Conservation (phyloP, 64 coral and sea anemone genomes). For the Pachyseris speciosa region DNA sequence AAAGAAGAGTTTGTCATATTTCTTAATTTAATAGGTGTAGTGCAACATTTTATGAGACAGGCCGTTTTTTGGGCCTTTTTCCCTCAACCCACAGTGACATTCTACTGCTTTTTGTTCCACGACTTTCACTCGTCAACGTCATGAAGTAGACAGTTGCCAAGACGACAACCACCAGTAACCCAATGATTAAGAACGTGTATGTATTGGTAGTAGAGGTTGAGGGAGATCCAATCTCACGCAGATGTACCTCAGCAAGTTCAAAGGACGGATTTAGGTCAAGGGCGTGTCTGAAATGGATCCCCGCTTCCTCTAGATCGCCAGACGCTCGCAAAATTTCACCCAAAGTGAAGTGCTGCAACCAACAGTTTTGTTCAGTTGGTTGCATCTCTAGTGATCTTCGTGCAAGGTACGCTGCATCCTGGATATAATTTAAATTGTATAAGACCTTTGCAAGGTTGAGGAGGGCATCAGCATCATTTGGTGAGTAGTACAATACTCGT, state of each 20-base stretch:
- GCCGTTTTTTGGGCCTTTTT: conserved; percentile 81
- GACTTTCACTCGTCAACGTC: conserved; percentile 81
- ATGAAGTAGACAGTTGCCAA: conserved; percentile 94
- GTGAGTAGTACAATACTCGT: conserved; percentile 82
- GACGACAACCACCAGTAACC: conserved; percentile 86
- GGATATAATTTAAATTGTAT: conserved; percentile 92
- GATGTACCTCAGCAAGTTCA: conserved; percentile 91
- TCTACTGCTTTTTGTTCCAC: conserved; percentile 68
- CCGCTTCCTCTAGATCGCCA: conserved; percentile 89
- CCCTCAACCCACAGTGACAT: conserved; percentile 79
- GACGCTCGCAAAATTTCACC: conserved; percentile 95
- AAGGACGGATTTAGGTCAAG: conserved; percentile 95
- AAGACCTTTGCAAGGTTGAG: conserved; percentile 96
- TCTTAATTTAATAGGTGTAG: neutral
- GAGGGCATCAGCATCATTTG: conserved; percentile 96
- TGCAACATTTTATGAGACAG: conserved; percentile 30
- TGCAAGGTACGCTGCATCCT: conserved; percentile 93
- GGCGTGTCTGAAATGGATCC: conserved; percentile 86
- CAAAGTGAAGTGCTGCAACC: conserved; percentile 98
- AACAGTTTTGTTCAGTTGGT: conserved; percentile 95
- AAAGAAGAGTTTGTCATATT: neutral
- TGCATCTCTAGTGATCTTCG: conserved; percentile 94
- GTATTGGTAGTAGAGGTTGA: conserved; percentile 78
- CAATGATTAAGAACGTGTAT: conserved; percentile 97
- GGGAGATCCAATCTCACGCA: conserved; percentile 85